These are phyloP conservation scores for Campylomormyrus numenius DNA, from an alignment of 2,113 vertebrate genomes.

Conservation along the genomic window DNA sequence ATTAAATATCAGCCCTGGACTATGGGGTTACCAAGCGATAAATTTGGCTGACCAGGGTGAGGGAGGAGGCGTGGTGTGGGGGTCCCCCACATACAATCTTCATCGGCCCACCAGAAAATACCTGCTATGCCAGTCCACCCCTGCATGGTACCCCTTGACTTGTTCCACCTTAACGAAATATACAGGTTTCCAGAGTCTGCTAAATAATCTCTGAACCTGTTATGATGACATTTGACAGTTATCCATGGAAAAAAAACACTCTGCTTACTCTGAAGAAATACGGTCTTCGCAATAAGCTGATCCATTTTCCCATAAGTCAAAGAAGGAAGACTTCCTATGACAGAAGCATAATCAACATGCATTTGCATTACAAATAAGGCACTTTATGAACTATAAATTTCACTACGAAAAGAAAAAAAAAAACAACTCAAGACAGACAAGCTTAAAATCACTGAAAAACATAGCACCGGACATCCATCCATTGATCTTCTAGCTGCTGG, in stretches of 20 bases:
- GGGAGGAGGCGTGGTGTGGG: too few relatives aligned
- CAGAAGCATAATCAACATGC: neutral
- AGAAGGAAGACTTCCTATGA: slow-evolving; percentile 34
- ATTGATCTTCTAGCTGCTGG: neutral
- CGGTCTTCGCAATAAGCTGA: slow-evolving; percentile 41
- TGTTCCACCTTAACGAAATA: neutral
- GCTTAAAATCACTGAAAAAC: neutral
- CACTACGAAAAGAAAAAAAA: neutral
- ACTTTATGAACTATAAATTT: neutral
- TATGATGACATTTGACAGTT: neutral
- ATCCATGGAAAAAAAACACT: neutral
- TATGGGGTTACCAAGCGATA: too few relatives aligned
- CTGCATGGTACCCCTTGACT: neutral
- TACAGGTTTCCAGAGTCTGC: neutral
- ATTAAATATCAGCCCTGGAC: too few relatives aligned
- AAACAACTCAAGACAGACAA: neutral
- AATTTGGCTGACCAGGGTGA: too few relatives aligned
- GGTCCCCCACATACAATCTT: too few relatives aligned
- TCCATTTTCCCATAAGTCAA: slow-evolving; percentile 32
- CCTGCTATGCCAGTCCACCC: too few relatives aligned
- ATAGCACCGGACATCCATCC: neutral
- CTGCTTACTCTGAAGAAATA: slow-evolving; percentile 26
- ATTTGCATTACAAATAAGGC: neutral
- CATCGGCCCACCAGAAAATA: too few relatives aligned
- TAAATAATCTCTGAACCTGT: neutral